Conservation (phyloP, 23 tunicate genomes). For the Aplidium turbinatum region DNA sequence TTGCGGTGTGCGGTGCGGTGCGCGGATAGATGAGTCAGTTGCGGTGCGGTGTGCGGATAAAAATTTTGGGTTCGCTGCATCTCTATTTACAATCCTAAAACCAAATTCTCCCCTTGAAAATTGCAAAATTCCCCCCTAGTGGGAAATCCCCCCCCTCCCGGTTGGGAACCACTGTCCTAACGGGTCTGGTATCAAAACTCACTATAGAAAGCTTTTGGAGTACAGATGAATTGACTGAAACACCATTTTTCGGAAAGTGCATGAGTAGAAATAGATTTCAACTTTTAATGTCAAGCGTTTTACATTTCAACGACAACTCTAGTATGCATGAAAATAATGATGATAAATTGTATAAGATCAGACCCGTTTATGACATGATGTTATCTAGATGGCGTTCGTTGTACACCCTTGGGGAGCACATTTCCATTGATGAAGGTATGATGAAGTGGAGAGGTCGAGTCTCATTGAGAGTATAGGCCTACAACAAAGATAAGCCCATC, state of each 20-base stretch:
- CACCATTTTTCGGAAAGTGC: slow-evolving; percentile 18
- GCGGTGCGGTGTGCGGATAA: no score
- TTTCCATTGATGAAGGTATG: slow-evolving; percentile 48
- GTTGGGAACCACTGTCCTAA: slow-evolving; percentile 20
- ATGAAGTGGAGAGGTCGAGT: slow-evolving; percentile 40
- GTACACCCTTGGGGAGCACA: slow-evolving; percentile 40
- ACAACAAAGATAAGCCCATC: slow-evolving; percentile 39
- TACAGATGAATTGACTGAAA: slow-evolving; percentile 10
- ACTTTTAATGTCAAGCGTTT: not conserved
- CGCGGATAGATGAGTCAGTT: no score
- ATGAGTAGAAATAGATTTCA: slow-evolving; percentile 36
- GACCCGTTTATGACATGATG: slow-evolving; percentile 21
- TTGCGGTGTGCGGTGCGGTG: no score
- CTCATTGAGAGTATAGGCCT: slow-evolving; percentile 23
- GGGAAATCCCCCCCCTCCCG: no score
- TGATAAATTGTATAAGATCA: slow-evolving; percentile 25
- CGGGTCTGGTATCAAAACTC: slow-evolving; percentile 2
- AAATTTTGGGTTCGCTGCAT: no score
- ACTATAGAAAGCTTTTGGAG: not conserved
- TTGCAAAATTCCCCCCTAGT: no score
- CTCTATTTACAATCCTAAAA: no score
- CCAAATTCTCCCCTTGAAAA: no score
- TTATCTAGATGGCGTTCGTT: slow-evolving; percentile 24
- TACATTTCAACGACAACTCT: slow-evolving; percentile 43
- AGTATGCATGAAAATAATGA: slow-evolving; percentile 14